Evolutionary conservation across 2,888 invertebrate species (phyloP).

Genomic region (Cantharis flavilabris): DNA sequence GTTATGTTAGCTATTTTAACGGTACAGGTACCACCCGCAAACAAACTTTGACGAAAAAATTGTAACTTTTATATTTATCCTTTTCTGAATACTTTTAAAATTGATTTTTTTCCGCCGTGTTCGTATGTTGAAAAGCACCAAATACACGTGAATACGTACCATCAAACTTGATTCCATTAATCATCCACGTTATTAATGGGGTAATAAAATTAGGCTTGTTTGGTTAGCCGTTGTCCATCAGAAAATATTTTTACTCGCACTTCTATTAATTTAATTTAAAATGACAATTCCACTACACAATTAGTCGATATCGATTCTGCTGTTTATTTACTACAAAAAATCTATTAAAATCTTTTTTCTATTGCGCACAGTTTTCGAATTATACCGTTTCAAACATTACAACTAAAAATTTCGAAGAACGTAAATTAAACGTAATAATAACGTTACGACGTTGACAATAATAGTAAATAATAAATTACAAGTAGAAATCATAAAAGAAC

Average conservation of each 20-base stretch:
- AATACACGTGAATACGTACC: not conserved
- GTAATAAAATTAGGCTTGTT: not conserved
- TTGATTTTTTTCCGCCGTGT: not conserved
- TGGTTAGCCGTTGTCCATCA: not conserved
- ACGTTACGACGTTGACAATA: not conserved
- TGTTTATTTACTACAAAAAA: no score
- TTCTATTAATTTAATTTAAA: not conserved
- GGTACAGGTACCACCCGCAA: constrained; percentile 9
- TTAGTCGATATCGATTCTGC: no score
- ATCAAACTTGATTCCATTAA: not conserved
- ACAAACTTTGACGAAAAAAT: not conserved
- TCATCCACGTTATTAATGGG: not conserved
- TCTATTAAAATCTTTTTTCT: no score
- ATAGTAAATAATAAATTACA: no score
- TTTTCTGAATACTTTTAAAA: not conserved
- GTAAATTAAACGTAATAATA: not conserved
- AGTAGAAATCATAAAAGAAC: no score
- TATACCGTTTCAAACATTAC: not conserved
- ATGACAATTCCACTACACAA: not conserved
- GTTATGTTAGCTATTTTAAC: constrained; percentile 10
- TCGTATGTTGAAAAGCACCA: not conserved
- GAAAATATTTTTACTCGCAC: not conserved
- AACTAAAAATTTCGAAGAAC: not conserved
- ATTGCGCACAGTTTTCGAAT: not conserved
- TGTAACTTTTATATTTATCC: not conserved